Evolutionary conservation across 2,797 vertebrate species (phyloP).

Genomic region (Galago senegalensis): DNA sequence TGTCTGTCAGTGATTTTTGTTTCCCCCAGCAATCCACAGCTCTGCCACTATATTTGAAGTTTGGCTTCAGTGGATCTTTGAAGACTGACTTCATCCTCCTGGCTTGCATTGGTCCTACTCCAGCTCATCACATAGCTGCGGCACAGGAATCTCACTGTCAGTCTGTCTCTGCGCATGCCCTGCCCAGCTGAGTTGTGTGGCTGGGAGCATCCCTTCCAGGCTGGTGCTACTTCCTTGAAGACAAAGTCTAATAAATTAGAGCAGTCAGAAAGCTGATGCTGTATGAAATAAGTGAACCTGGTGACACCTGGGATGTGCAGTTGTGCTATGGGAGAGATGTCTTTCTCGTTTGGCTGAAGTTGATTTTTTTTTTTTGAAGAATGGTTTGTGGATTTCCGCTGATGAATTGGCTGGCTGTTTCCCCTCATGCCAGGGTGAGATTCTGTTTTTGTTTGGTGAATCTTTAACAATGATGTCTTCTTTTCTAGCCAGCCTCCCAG

Average conservation of each 20-base stretch:
- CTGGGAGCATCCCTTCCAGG: not conserved
- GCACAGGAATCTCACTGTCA: not conserved
- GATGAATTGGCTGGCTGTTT: not conserved
- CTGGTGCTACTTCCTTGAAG: not conserved
- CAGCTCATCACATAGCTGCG: not conserved
- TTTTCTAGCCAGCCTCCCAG: not conserved
- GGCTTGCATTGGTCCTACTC: not conserved
- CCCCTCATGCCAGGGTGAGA: not conserved
- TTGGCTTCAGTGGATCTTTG: conserved; percentile 70
- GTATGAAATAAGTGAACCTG: not conserved
- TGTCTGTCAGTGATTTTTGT: conserved; percentile 28
- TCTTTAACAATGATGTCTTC: conserved; percentile 28
- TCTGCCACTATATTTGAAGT: conserved; percentile 70
- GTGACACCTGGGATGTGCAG: not conserved
- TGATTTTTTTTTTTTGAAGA: not conserved
- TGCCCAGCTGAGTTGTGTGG: not conserved
- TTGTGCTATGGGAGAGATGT: not conserved
- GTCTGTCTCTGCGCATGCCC: not conserved
- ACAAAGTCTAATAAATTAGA: not conserved
- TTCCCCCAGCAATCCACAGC: not conserved
- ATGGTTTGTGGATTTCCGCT: conserved; percentile 31
- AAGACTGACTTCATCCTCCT: conserved; percentile 61
- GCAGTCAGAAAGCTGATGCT: not conserved
- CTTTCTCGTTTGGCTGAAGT: not conserved
- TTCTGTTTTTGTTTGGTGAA: conserved; percentile 39